Conservation (phyloP, 1,140 invertebrate species). For the Thaumetopoea pityocampa region DNA sequence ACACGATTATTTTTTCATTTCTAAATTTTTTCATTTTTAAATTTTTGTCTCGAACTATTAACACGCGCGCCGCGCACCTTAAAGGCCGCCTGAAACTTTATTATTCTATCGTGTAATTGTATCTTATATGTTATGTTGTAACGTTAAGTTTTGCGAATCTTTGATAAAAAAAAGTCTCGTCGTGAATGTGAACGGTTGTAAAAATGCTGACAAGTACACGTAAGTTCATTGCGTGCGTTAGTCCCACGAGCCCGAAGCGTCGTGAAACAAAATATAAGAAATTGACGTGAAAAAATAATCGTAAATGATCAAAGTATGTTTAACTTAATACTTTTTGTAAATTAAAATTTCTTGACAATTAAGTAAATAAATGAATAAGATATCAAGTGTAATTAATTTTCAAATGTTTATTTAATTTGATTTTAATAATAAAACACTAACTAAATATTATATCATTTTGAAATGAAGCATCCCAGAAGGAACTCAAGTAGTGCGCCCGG, state of each 20-base stretch:
- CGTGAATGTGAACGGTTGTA: constrained; percentile 4
- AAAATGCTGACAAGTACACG: background rate
- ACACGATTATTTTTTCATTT: constrained; percentile 46
- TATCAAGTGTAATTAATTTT: constrained; percentile 10
- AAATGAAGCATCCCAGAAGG: no score
- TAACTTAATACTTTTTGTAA: constrained; percentile 7
- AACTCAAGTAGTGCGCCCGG: no score
- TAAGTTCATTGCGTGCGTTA: background rate
- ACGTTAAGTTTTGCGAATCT: no score
- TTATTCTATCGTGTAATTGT: no score
- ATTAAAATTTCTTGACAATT: background rate
- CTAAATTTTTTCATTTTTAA: no score
- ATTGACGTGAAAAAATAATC: constrained; percentile 28
- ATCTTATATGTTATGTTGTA: no score
- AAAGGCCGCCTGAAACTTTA: no score
- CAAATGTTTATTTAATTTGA: constrained; percentile 9
- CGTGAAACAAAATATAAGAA: background rate
- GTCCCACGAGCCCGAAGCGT: background rate
- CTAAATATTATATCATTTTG: no score
- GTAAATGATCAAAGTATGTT: constrained; percentile 28
- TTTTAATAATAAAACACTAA: no score
- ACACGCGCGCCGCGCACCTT: no score
- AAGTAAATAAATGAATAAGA: background rate
- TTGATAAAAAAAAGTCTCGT: no score
- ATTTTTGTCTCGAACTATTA: no score